These are phyloP conservation scores for Scolopax rusticola DNA, from an alignment of 2,797 vertebrate genomes.

Conservation along the genomic window DNA sequence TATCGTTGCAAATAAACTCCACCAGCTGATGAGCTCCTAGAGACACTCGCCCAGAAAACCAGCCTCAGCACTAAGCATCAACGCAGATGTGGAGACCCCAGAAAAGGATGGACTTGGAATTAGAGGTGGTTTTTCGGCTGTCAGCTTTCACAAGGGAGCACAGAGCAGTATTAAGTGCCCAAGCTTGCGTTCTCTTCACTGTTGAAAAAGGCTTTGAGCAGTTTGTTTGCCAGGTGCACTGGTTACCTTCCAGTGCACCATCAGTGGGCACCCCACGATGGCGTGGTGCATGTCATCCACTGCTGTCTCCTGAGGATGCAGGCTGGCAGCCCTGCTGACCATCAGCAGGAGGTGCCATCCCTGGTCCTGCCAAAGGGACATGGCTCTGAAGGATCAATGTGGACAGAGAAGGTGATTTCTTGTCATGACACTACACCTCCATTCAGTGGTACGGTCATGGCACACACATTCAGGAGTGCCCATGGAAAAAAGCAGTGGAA, in stretches of 20 bases:
- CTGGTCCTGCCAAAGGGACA: rapidly evolving
- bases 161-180: neutral
- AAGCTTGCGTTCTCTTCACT: rapidly evolving
- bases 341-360: rapidly evolving
- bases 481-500: neutral
- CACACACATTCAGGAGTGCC: neutral
- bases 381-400: rapidly evolving
- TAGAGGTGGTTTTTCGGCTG: neutral
- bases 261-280: rapidly evolving
- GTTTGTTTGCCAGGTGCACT: neutral
- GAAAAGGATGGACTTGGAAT: neutral
- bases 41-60: neutral
- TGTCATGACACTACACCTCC: rapidly evolving
- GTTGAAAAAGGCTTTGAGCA: neutral
- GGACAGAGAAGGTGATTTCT: neutral
- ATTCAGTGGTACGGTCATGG: rapidly evolving
- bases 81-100: rapidly evolving
- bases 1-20: neutral
- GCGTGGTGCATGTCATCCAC: rapidly evolving
- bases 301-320: neutral
- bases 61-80: neutral
- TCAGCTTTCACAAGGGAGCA: neutral
- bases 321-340: neutral
- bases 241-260: rapidly evolving
- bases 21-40: neutral